Evolutionary conservation across 2,888 invertebrate species (phyloP).

Genomic region (Leptopilina drosophilae): DNA sequence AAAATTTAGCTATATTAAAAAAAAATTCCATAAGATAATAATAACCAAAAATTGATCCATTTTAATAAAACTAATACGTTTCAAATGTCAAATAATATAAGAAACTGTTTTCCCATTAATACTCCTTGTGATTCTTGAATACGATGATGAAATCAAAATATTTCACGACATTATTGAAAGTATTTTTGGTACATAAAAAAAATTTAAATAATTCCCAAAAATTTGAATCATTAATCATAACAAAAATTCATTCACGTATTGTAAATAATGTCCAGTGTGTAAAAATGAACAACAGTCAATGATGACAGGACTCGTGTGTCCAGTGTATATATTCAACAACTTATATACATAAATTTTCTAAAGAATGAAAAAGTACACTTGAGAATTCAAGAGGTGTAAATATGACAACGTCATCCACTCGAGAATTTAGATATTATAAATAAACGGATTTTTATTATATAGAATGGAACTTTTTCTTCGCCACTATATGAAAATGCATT

Average conservation of each 20-base stretch:
- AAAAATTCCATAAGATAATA: too few species aligned
- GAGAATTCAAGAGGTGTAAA: conserved; percentile 32
- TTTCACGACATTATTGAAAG: not conserved
- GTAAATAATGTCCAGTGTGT: conserved; percentile 10
- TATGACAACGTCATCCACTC: conserved; percentile 39
- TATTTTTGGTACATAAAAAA: not conserved
- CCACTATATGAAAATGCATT: not conserved
- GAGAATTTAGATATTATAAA: conserved; percentile 13
- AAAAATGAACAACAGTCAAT: conserved; percentile 20
- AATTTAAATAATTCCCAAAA: not conserved
- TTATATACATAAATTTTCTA: not conserved
- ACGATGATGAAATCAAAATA: not conserved
- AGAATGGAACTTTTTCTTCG: conserved; percentile 8
- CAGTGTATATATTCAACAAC: not conserved
- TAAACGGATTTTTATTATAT: not conserved
- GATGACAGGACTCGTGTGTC: conserved; percentile 36
- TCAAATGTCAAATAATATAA: too few species aligned
- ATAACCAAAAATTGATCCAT: too few species aligned
- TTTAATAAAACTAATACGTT: too few species aligned
- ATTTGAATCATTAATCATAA: conserved; percentile 18
- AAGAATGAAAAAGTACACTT: conserved; percentile 25
- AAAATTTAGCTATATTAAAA: too few species aligned
- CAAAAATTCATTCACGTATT: conserved; percentile 28
- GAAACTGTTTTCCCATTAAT: too few species aligned
- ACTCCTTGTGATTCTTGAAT: not conserved